Evolutionary conservation across 2,797 vertebrate genomes (phyloP).

Genomic region (Bucorvus abyssinicus): DNA sequence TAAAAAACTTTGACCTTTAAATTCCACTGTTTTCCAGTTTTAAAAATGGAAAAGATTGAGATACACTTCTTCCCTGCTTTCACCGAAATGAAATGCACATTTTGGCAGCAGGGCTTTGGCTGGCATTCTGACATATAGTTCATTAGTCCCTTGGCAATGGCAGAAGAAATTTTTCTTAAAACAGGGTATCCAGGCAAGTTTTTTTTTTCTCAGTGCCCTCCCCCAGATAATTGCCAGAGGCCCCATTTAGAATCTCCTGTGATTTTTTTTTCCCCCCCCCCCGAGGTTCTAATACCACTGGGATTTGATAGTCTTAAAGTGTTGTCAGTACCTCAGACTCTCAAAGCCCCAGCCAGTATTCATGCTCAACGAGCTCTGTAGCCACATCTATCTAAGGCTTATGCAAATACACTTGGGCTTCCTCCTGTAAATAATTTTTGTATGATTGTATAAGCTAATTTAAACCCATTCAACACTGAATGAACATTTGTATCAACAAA

Average conservation of each 20-base stretch:
- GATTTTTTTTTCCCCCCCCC: not conserved
- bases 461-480: not conserved
- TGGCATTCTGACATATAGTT: not conserved
- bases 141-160: not conserved
- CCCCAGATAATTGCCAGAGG: not conserved
- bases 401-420: not conserved
- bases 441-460: not conserved
- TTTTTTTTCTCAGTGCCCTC: not conserved
- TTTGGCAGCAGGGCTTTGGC: not conserved
- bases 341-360: not conserved
- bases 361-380: not conserved
- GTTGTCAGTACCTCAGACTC: not conserved
- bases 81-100: not conserved
- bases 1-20: not conserved
- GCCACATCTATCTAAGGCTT: not conserved
- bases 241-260: not conserved
- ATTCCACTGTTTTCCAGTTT: not conserved
- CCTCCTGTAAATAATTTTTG: conserved; percentile 14
- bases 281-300: not conserved
- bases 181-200: not conserved
- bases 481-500: not conserved
- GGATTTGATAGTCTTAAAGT: not conserved
- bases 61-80: not conserved
- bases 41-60: not conserved
- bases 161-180: conserved; percentile 7